A percentile compares a stretch with the other conserved stretches of the same genome.
Conservation (phyloP, 2,888 invertebrate genomes). For the Dorcus parallelipipedus region DNA sequence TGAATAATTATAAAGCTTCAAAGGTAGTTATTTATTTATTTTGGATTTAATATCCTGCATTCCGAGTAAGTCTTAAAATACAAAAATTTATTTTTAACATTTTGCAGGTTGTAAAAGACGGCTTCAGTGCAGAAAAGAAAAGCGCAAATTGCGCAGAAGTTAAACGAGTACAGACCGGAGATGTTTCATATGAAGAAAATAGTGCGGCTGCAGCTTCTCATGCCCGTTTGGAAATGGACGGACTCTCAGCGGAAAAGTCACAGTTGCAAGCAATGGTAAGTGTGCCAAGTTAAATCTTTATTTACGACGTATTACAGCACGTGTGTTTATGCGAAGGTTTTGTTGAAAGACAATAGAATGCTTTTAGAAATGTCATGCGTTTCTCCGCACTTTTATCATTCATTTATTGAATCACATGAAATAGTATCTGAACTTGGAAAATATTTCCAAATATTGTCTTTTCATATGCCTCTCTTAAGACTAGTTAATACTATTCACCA, state of each 20-base stretch:
- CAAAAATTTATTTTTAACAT: background rate
- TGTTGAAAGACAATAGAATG: background rate
- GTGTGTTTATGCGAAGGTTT: background rate
- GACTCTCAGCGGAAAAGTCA: conserved; percentile 81
- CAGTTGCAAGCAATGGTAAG: conserved; percentile 77
- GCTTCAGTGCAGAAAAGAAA: conserved; percentile 75
- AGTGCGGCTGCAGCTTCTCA: conserved; percentile 74
- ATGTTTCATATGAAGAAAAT: conserved; percentile 77
- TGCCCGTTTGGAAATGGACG: conserved; percentile 78
- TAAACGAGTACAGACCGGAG: conserved; percentile 75
- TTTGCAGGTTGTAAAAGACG: conserved; percentile 68
- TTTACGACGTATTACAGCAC: background rate
- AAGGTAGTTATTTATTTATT: conserved; percentile 49
- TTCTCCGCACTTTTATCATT: too few species aligned
- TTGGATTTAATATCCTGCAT: background rate
- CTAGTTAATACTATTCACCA: too few species aligned
- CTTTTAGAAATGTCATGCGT: too few species aligned
- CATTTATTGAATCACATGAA: too few species aligned
- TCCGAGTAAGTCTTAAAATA: background rate
- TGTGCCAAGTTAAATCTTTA: conserved; percentile 8
- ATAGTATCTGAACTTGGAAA: too few species aligned
- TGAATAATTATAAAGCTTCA: conserved; percentile 73
- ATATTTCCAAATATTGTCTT: too few species aligned
- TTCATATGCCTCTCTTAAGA: too few species aligned
- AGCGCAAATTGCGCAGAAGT: conserved; percentile 69